Conservation (phyloP, 2,113 vertebrate species). For the Hystrix brachyura region DNA sequence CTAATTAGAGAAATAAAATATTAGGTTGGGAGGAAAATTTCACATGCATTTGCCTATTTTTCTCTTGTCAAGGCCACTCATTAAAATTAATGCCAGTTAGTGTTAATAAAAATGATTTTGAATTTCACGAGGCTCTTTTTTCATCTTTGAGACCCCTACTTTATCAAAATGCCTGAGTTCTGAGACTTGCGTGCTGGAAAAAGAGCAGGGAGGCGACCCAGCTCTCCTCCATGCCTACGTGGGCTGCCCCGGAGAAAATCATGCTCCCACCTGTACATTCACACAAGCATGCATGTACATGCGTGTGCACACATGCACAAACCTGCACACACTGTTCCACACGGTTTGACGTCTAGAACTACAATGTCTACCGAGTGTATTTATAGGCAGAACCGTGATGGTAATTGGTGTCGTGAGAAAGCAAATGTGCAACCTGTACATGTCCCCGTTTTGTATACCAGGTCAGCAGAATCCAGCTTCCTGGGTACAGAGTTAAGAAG, state of each 20-base stretch:
- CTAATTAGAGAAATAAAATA: conserved; percentile 26
- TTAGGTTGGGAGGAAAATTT: neutral
- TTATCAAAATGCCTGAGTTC: neutral
- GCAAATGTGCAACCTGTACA: neutral
- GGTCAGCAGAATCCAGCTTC: neutral
- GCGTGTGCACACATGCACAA: neutral
- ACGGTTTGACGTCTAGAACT: neutral
- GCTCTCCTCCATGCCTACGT: neutral
- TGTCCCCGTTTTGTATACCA: neutral
- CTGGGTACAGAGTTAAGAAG: too few relatives aligned
- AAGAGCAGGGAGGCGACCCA: fast-evolving
- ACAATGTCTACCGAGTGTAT: too few relatives aligned
- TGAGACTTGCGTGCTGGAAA: fast-evolving
- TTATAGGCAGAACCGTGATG: neutral
- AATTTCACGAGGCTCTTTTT: neutral
- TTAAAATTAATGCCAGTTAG: conserved; percentile 41
- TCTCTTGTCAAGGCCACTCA: neutral
- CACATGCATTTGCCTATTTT: neutral
- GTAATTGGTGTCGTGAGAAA: neutral
- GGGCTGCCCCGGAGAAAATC: neutral
- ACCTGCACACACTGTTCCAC: neutral
- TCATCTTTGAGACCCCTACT: too few relatives aligned
- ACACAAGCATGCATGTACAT: fast-evolving
- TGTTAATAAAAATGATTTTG: neutral
- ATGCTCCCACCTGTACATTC: fast-evolving